These are phyloP conservation scores for Platypus cylindrus DNA, from an alignment of 2,888 invertebrate genomes.

Conservation along the genomic window DNA sequence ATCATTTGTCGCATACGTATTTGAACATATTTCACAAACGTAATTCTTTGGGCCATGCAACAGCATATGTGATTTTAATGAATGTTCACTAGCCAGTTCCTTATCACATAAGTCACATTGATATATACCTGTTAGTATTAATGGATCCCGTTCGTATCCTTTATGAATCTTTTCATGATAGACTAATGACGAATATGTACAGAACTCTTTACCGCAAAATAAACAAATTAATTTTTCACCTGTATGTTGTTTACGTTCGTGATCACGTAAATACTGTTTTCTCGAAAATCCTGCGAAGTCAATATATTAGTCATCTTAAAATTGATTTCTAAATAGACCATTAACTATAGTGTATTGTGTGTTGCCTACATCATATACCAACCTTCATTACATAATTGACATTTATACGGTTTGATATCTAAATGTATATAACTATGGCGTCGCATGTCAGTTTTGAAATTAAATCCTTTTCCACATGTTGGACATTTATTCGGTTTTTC, in stretches of 20 bases:
- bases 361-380: neutral
- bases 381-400: conserved; percentile 15
- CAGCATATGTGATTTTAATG: conserved; percentile 15
- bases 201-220: conserved; percentile 17
- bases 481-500: conserved; percentile 17
- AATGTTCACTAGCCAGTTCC: conserved; percentile 13
- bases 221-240: conserved; percentile 15
- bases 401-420: conserved; percentile 15
- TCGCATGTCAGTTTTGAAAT: conserved; percentile 17
- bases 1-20: conserved; percentile 14
- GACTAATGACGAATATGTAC: conserved; percentile 14
- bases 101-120: conserved; percentile 16
- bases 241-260: conserved; percentile 17
- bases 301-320: neutral
- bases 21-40: conserved; percentile 17
- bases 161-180: conserved; percentile 17
- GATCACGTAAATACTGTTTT: conserved; percentile 15
- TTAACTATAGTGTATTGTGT: neutral
- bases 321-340: neutral
- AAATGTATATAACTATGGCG: conserved; percentile 16
- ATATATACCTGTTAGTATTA: conserved; percentile 8
- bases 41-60: conserved; percentile 16
- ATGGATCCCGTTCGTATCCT: conserved; percentile 8
- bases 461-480: conserved; percentile 16
- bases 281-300: conserved; percentile 13